These are phyloP conservation scores for Sciurus carolinensis DNA, from an alignment of 2,797 vertebrate species.

Conservation along the genomic window DNA sequence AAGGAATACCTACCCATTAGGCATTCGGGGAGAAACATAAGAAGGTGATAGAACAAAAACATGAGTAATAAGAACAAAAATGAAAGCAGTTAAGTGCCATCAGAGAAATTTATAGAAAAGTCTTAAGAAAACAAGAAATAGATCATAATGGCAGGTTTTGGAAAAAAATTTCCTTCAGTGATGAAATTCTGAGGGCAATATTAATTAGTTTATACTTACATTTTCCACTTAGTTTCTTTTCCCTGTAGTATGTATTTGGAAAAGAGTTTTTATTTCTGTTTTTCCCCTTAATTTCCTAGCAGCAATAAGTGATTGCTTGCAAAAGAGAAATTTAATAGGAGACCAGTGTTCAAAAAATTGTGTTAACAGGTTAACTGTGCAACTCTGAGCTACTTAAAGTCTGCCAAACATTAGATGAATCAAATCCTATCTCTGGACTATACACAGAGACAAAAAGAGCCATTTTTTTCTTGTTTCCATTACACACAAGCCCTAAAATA, in stretches of 20 bases:
- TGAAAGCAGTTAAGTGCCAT: neutral
- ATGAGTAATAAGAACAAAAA: neutral
- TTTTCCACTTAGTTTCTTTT: neutral
- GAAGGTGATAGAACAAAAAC: neutral
- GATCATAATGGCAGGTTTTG: neutral
- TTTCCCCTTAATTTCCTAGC: neutral
- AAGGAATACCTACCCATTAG: neutral
- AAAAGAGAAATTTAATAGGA: slow-evolving; percentile 21
- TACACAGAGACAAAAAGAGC: neutral
- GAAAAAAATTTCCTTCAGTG: neutral
- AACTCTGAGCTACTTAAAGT: slow-evolving; percentile 32
- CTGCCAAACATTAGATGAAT: neutral
- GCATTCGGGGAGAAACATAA: neutral
- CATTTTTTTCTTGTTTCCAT: neutral
- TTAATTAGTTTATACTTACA: neutral
- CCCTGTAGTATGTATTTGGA: slow-evolving; percentile 6
- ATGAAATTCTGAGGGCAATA: neutral
- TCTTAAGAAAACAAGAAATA: neutral
- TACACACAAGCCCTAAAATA: slow-evolving; percentile 45
- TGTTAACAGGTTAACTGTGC: neutral
- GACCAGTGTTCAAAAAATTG: neutral
- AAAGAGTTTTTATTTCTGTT: neutral
- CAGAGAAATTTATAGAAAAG: neutral
- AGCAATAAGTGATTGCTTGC: slow-evolving; percentile 32
- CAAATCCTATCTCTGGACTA: slow-evolving; percentile 3